Base-by-base conservation (phyloP, 2,797 vertebrate genomes). In the Bradypodion pumilum region DNA sequence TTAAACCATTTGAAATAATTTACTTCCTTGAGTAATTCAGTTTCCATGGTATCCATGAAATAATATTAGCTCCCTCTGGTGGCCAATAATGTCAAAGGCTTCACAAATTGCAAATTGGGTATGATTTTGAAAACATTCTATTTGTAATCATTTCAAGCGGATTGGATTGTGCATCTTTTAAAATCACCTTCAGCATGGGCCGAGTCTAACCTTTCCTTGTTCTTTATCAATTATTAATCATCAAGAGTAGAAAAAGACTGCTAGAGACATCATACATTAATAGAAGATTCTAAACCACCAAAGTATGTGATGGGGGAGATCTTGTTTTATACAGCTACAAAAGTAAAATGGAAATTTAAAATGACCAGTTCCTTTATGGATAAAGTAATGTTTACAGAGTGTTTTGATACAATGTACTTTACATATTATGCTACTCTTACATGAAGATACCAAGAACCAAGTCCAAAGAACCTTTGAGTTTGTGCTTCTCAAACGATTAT, bases 61-160 rank as follows among this genome's bases (percentile, higher is more conserved):
- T 80, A 1, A 91, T 92, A 79, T 87, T 90, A 93, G 95, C 96
- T 94, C 95, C 95, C 95, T 94, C 96, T 96, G 89, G 94, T 93
- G 95, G 96, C 87, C 93, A 89, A 60, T 1, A 3, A 66, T 40
- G 73, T 44, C 78, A 81, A 85, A 75, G 16, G 40, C 23, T 9
- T 2, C 70, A 49, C 23, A 74, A 27, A 52, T 27, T 23, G 1
- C 16, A 59, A 29, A 52, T 56, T 70, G 35, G 15, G 13, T 66
- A n/a, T 59, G 49, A 21, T 59, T 37, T 66, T 81, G 68, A 32
- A 15, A 60, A 15, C 40, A 44, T 25, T 59, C 65, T 16, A 72
- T 74, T 44, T 77, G 13, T 19, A 56, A 56, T 56, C 15, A 35
- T 59, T 44, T 69, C 27, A n/a, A 74, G 6, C 62, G 15, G 10